Percentiles rank a stretch among this genome's conserved stretches.
phyloP scores from a whole-genome alignment of 2,888 invertebrate species.

The Marronus borbonicus region DNA sequence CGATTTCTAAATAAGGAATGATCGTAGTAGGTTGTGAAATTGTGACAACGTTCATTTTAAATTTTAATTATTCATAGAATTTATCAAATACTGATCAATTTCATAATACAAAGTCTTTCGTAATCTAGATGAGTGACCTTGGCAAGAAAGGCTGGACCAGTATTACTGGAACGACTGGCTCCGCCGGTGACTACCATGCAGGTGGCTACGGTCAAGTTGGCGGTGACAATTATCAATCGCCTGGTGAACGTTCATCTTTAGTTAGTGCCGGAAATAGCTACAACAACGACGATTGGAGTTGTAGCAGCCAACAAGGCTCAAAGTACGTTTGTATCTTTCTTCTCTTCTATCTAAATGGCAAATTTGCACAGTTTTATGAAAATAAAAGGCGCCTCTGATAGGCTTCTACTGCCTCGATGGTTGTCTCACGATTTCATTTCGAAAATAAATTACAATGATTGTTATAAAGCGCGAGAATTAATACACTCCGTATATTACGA shows the following conservation, averaged over 20 bases:
- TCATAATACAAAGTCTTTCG: no score
- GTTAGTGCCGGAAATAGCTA: slow-evolving; percentile 67
- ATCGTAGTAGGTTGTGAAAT: no score
- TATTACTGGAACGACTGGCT: slow-evolving; percentile 63
- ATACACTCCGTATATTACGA: no score
- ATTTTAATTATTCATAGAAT: no score
- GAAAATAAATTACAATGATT: no score
- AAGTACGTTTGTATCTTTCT: slow-evolving; percentile 61
- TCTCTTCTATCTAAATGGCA: not conserved
- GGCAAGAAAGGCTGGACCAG: slow-evolving; percentile 78
- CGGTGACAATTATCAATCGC: slow-evolving; percentile 69
- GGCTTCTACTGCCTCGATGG: no score
- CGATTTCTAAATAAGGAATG: no score
- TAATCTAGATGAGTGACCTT: slow-evolving; percentile 76
- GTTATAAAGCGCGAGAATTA: no score
- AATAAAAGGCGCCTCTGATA: no score
- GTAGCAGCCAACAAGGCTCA: slow-evolving; percentile 68
- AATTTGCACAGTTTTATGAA: not conserved
- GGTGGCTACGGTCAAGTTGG: slow-evolving; percentile 68
- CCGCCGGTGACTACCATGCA: slow-evolving; percentile 57
- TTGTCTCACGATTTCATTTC: not conserved
- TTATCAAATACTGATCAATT: no score
- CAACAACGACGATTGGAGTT: slow-evolving; percentile 68
- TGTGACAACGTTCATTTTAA: no score
- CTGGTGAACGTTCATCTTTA: slow-evolving; percentile 70